These are phyloP conservation scores for Calypte anna DNA, from an alignment of 2,113 vertebrate genomes.

Conservation along the genomic window DNA sequence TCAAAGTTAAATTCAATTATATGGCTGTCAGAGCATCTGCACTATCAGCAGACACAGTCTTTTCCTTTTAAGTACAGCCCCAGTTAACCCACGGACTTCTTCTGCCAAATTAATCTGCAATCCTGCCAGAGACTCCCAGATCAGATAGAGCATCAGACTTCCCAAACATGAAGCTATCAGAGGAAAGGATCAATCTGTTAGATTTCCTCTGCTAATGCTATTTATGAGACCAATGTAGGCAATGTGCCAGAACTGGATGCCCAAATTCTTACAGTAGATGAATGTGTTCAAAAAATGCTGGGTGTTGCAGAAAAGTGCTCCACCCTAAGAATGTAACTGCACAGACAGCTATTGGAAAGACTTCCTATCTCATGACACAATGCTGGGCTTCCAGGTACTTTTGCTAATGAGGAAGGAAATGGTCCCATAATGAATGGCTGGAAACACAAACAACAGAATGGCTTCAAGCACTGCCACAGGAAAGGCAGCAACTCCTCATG, in stretches of 20 bases:
- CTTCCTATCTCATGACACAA: conserved; percentile 63
- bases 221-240: not conserved
- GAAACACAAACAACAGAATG: conserved; percentile 30
- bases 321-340: not conserved
- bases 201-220: conserved; percentile 3
- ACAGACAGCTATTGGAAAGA: conserved; percentile 6
- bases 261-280: not conserved
- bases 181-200: conserved; percentile 36
- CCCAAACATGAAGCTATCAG: conserved; percentile 26
- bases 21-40: conserved; percentile 21
- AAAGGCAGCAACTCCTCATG: conserved; percentile 26
- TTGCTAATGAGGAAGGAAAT: conserved; percentile 28
- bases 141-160: conserved; percentile 19
- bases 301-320: not conserved
- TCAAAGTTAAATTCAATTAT: not conserved
- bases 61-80: conserved; percentile 15
- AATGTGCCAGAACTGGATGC: not conserved
- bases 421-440: conserved; percentile 33
- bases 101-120: conserved; percentile 18
- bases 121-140: conserved; percentile 37
- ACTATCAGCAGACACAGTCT: conserved; percentile 26
- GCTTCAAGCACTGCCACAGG: conserved; percentile 45
- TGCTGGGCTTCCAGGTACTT: conserved; percentile 43
- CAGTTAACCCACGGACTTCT: not conserved
- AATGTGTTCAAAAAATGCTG: not conserved